Conservation (phyloP, 1,140 invertebrate genomes). For the Pemphigus obesinymphae region DNA sequence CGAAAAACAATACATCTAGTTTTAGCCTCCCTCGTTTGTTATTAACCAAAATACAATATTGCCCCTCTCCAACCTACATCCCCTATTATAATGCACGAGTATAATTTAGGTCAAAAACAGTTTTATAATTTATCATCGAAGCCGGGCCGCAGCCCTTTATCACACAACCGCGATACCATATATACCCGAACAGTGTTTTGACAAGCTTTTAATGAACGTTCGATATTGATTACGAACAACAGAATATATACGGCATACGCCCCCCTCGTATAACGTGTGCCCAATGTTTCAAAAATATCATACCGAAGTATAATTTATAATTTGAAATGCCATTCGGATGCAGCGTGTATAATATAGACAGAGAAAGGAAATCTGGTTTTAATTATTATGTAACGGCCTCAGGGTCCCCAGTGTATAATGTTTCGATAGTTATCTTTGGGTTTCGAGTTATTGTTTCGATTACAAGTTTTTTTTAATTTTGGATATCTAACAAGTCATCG, state of each 20-base stretch:
- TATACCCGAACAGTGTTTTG: constrained; percentile 1
- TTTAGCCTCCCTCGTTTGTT: not conserved
- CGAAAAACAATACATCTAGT: not conserved
- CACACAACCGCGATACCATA: not conserved
- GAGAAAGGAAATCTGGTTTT: constrained; percentile 37
- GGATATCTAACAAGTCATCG: constrained; percentile 5
- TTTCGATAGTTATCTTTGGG: constrained; percentile 35
- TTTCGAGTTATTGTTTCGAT: constrained; percentile 36
- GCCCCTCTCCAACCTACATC: not conserved
- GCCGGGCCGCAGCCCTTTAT: not conserved
- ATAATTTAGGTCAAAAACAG: constrained; percentile 38
- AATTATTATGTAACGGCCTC: constrained; percentile 38
- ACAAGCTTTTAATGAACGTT: constrained; percentile 41
- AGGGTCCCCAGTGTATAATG: constrained; percentile 28
- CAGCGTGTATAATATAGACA: not conserved
- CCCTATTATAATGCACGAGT: not conserved
- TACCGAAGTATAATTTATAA: constrained; percentile 15
- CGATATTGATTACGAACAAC: constrained; percentile 36
- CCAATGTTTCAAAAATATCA: constrained; percentile 7
- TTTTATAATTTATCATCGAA: constrained; percentile 39
- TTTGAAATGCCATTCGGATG: constrained; percentile 34
- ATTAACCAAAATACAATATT: constrained; percentile 17
- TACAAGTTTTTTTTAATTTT: constrained; percentile 29
- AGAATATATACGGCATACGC: not conserved
- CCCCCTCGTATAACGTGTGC: not conserved